Base-by-base conservation (phyloP, 1,140 invertebrate species). In the Harpegnathos saltator region DNA sequence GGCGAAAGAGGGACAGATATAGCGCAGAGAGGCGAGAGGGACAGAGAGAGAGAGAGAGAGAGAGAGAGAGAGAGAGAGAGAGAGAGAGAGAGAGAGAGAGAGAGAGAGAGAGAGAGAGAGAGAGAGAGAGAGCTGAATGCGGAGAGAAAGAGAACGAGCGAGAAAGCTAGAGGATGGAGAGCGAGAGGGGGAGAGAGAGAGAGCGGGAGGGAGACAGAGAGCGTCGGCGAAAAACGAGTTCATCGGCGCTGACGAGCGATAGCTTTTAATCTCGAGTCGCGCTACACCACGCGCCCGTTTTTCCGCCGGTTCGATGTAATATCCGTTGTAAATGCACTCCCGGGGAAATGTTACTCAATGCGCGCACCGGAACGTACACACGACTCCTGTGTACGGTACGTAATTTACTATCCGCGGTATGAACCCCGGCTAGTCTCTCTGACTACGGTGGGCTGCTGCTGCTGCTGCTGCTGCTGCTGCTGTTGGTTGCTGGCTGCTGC, bases 311-410 rank as follows among this genome's bases (percentile, higher is more conserved):
- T 87, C 85, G 85, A 87, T 88, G 86, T 88, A 88, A 88, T 88
- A 88, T 87, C 85, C 86, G 85, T 87, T 88, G 86, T 88, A 88
- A 88, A 87, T 87, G 86, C 86, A 88, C 86, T 88, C 85, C 52
- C 68, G 86, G 86, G 86, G 69, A 88, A 88, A 88, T 84, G 86
- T 88, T 88, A 81, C 86, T 84, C 81, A 73, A 87, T 84, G 85
- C 81, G 52, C 66, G 59, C 65, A 63, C 75, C 44, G 73, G 65
- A 58, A 77, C 68, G 29, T 73, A 84, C 61, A 69, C 85, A 33
- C 68, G 50, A 33, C 62, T 74, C 68, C 62, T 78, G 56, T 84
- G 74, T 73, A 87, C 86, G 56, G 73, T 84, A 44, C 38, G 86
- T 87, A 87, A 87, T 87, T 87, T 87, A 87, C 81, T 87, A 74